phyloP scores from a whole-genome alignment of 2,888 invertebrate species.

The Archips xylosteana region DNA sequence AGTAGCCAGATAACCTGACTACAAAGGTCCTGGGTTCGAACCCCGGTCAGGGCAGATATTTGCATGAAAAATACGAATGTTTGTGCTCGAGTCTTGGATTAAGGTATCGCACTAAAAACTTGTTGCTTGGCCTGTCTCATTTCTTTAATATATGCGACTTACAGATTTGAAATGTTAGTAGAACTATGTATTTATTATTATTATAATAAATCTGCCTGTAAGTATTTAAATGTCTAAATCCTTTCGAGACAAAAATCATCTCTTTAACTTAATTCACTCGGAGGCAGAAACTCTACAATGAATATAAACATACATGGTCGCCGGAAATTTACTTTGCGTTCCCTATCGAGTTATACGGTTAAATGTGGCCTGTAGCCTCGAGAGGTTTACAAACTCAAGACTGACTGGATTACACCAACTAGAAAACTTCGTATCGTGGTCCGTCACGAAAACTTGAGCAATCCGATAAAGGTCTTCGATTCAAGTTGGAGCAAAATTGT shows the following conservation, averaged over 20 bases:
- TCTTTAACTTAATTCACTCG: conserved; percentile 10
- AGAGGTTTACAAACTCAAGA: conserved; percentile 40
- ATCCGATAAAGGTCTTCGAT: conserved; percentile 36
- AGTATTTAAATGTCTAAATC: not conserved
- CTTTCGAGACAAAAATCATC: not conserved
- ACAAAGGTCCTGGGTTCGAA: too few relatives aligned
- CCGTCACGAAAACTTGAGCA: conserved; percentile 37
- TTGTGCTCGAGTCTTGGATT: too few relatives aligned
- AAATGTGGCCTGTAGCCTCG: conserved; percentile 39
- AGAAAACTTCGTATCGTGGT: conserved; percentile 40
- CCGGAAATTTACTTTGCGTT: conserved; percentile 36
- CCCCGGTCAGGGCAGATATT: too few relatives aligned
- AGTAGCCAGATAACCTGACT: too few relatives aligned
- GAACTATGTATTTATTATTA: too few relatives aligned
- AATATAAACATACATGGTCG: conserved; percentile 25
- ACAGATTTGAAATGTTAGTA: too few relatives aligned
- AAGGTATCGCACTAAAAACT: too few relatives aligned
- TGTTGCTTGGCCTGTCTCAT: too few relatives aligned
- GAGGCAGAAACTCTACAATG: conserved; percentile 26
- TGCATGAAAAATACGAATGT: too few relatives aligned
- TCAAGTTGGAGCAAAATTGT: conserved; percentile 29
- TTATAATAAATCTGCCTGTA: not conserved
- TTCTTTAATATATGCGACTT: too few relatives aligned
- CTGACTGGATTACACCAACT: conserved; percentile 40
- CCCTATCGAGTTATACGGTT: conserved; percentile 31